Evolutionary conservation across 2,888 invertebrate species (phyloP), one percentile per base, ranked within the genome.

Genomic region (Melinopterus prodromus): DNA sequence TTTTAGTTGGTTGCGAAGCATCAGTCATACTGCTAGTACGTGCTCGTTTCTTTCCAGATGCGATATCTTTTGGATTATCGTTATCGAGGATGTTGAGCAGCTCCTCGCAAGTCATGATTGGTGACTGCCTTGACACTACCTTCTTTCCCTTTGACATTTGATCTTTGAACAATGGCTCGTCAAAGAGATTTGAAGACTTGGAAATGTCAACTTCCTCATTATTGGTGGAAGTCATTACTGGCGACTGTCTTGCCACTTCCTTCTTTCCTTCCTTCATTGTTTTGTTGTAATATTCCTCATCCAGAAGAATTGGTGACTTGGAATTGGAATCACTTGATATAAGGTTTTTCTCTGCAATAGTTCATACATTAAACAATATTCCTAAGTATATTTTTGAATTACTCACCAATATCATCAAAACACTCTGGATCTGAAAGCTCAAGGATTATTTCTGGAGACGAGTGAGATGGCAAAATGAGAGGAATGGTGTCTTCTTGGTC

Each of bases 11-110:
- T 38, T 71, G 53, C 12, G 53, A 53, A 53, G 53, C 69, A 70
- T 77, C 77, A 69, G 71, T 16, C 16, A 69, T 71, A 77, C 14
- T 38, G n/a, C 71, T 71, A 70, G 38, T 77, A n/a, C 26, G 76
- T 15, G 16, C 14, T 38, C 14, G 9, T 6, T 71, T 69, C n/a
- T 70, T 70, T 71, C 38, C 9, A n/a, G 15, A 16, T 16, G 53
- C 35, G 14, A 14, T 37, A 26, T 36, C 70, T 74, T 75, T 38
- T 9, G 4, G 1, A 35, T n/a, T 14, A 2, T 37, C 16, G 0
- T 36, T 72, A 15, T 77, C 74, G n/a, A 80, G 70, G n/a, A 80
- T 78, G n/a, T 75, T 80, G 6, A 79, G 14, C 69, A 79, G 38
- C n/a, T 80, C 80, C 74, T 80, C 75, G 35, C 74, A 70, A 14